A percentile compares a stretch with the other conserved stretches of the same genome.
phyloP scores from a whole-genome alignment of 2,113 vertebrate genomes.

The Pseudorasbora parva region DNA sequence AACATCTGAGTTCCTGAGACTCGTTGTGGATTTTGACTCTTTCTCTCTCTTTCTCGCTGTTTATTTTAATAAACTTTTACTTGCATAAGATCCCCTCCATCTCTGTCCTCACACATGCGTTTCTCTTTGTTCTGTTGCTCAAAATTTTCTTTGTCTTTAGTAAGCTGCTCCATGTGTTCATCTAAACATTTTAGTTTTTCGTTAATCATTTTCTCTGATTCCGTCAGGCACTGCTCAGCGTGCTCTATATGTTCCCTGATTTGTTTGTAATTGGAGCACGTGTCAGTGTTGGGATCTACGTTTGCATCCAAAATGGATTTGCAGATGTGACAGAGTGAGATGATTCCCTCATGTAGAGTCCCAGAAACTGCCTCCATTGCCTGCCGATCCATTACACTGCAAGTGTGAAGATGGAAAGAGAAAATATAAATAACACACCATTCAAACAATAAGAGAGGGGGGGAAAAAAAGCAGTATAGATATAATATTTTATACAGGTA shows the following conservation, averaged over 20 bases:
- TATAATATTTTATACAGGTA: no score
- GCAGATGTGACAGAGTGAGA: background rate
- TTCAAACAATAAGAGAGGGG: no score
- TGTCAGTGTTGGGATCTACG: background rate
- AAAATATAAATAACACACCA: no score
- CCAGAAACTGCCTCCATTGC: background rate
- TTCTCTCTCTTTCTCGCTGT: no score
- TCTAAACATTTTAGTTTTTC: slow-evolving; percentile 17
- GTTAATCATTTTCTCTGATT: background rate
- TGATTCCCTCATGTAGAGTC: slow-evolving; percentile 26
- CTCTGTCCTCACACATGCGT: no score
- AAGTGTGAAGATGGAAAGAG: background rate
- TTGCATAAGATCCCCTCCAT: no score
- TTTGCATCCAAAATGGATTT: background rate
- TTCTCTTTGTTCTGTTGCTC: background rate
- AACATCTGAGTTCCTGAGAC: no score
- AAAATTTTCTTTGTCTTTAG: background rate
- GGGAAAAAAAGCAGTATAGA: no score
- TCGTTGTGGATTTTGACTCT: no score
- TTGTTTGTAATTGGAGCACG: background rate
- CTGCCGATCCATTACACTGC: slow-evolving; percentile 21
- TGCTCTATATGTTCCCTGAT: slow-evolving; percentile 32
- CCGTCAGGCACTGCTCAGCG: background rate
- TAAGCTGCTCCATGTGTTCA: slow-evolving; percentile 4
- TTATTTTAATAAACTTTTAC: no score